These are phyloP conservation scores for Drosophila fulvimacula DNA, from an alignment of 2,888 invertebrate species.

Conservation along the genomic window DNA sequence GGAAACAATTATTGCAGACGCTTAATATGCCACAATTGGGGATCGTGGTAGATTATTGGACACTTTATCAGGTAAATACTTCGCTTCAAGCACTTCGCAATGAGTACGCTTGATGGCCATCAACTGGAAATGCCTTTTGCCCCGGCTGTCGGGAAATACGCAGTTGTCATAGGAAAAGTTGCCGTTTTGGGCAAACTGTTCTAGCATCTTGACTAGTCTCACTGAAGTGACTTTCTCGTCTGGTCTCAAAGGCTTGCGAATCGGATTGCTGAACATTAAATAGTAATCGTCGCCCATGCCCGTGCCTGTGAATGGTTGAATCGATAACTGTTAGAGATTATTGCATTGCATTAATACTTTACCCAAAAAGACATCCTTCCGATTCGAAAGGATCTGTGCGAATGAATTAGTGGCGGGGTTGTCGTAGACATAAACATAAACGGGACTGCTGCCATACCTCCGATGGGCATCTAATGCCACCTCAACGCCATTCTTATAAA, in stretches of 20 bases:
- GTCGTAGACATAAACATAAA: conserved; percentile 11
- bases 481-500: conserved; percentile 5
- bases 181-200: conserved; percentile 52
- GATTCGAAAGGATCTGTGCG: conserved; percentile 76
- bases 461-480: conserved; percentile 5
- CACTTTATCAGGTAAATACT: conserved; percentile 1
- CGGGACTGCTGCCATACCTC: conserved; percentile 1
- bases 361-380: conserved; percentile 86
- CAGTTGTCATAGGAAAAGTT: conserved; percentile 60
- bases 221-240: conserved; percentile 58
- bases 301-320: conserved; percentile 60
- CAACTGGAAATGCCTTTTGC: conserved; percentile 44
- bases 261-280: conserved; percentile 56
- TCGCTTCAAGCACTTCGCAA: conserved; percentile 44
- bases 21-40: neutral
- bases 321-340: neutral
- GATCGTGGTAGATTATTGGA: conserved; percentile 1
- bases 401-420: neutral
- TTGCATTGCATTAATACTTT: conserved; percentile 73
- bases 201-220: conserved; percentile 73
- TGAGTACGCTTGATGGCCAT: conserved; percentile 55
- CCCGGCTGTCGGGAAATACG: conserved; percentile 60
- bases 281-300: conserved; percentile 76
- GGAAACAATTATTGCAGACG: neutral
- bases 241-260: conserved; percentile 17